Percentiles rank a stretch among this genome's conserved stretches.
These are phyloP conservation scores for Zaprionus kolodkinae DNA, from an alignment of 1,140 invertebrate genomes.

Conservation along the genomic window DNA sequence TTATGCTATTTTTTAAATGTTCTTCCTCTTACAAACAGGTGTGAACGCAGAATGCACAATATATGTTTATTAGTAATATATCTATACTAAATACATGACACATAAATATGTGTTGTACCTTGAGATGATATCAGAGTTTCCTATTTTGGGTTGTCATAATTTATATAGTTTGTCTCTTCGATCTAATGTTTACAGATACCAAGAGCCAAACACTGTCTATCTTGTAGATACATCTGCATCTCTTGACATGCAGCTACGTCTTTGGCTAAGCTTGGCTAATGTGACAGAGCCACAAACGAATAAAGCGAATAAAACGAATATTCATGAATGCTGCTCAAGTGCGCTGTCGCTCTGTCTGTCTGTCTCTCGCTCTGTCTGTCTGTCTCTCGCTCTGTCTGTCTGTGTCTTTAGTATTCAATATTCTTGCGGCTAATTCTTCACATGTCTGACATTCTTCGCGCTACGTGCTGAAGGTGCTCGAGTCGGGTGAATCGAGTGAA, in stretches of 20 bases:
- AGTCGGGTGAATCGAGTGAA: slow-evolving; percentile 15
- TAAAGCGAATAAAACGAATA: neutral
- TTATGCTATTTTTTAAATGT: no score
- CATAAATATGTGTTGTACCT: slow-evolving; percentile 1
- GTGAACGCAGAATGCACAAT: neutral
- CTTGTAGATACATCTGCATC: slow-evolving; percentile 9
- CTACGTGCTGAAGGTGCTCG: neutral
- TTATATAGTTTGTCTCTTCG: neutral
- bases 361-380: neutral
- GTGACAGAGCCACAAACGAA: neutral
- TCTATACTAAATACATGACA: neutral
- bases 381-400: neutral
- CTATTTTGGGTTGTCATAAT: neutral
- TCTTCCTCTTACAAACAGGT: neutral
- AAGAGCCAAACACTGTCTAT: neutral
- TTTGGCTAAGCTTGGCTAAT: neutral
- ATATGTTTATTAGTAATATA: neutral
- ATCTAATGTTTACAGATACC: neutral
- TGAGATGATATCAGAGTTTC: neutral
- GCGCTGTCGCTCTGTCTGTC: neutral
- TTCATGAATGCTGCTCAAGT: neutral
- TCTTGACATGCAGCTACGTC: neutral
- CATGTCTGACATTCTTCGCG: slow-evolving; percentile 7
- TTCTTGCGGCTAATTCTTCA: slow-evolving; percentile 11
- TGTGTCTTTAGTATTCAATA: slow-evolving; percentile 7